Evolutionary conservation across 2,113 vertebrate species (phyloP), one percentile per base, ranked within the genome.

Genomic region (Corydoras maculifer): DNA sequence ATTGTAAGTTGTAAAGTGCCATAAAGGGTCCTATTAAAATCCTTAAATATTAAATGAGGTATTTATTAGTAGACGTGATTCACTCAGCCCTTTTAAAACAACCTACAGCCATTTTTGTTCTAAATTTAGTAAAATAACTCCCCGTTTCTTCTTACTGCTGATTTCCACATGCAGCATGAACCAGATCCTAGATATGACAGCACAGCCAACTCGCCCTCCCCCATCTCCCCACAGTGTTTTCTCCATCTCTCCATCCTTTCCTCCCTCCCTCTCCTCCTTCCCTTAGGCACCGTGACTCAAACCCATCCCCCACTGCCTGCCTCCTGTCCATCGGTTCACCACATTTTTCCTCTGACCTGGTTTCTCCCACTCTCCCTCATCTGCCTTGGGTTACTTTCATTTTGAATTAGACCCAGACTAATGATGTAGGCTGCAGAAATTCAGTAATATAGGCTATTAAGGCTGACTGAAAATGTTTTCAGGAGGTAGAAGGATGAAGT

Each of bases 301-400:
- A 68, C 72, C 72, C 35, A 68, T 74, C 72, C 72, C 72, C 72
- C 58, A 74, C 7, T 9, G 50, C 30, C 43, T 43, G 58, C 72
- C 59, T 68, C 59, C 58, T 57, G 58, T 57, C 72, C 65, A 74
- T 68, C 64, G 15, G 62, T 62, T 54, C 29, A 74, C 66, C 64
- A 68, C 58, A 57, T 68, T 68, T 67, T 53, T 53, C 32, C 54
- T 61, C 69, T 77, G 75, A 62, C 65, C 75, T 61, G 70, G 8
- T 59, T 70, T 55, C 29, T 58, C 43, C 14, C 9, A 8, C 12
- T 9, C 12, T 48, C 9, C n/a, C 18, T 63, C 43, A 53, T 61
- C 48, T 43, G 29, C 66, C 8, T 73, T 50, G 48, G 51, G 51
- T 53, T 53, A 3, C 13, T 53, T 53, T 53, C 13, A 3, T 53